A percentile compares a stretch with the other conserved stretches of the same genome.
Evolutionary conservation across 2,797 vertebrate species (phyloP).

Genomic region (Xyrichtys novacula): DNA sequence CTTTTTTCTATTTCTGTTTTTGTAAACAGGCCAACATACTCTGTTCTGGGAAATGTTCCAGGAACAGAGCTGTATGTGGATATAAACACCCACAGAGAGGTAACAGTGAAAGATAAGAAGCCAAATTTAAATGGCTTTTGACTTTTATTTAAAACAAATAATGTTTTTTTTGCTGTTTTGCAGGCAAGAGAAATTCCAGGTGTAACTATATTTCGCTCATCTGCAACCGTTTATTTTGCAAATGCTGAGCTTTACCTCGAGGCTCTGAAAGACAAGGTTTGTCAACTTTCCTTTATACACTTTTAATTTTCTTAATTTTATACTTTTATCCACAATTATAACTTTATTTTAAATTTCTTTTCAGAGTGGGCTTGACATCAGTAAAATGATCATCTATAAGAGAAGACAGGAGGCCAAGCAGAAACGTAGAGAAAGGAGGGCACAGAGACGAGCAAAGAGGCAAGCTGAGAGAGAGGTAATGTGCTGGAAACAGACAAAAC

Average conservation of each 20-base stretch:
- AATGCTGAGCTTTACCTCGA: slow-evolving; percentile 94
- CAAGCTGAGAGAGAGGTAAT: slow-evolving; percentile 83
- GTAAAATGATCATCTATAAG: slow-evolving; percentile 91
- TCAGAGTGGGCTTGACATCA: slow-evolving; percentile 92
- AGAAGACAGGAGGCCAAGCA: slow-evolving; percentile 90
- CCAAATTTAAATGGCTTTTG: background rate
- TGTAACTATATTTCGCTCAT: slow-evolving; percentile 94
- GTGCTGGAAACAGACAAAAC: background rate
- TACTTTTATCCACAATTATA: background rate
- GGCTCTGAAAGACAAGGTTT: slow-evolving; percentile 91
- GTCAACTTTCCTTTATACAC: slow-evolving; percentile 1
- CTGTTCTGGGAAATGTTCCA: slow-evolving; percentile 84
- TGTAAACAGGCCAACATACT: slow-evolving; percentile 86
- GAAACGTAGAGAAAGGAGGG: slow-evolving; percentile 82
- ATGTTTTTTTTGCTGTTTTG: slow-evolving; percentile 23
- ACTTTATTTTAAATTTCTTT: slow-evolving; percentile 7
- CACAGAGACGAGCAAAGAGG: slow-evolving; percentile 84
- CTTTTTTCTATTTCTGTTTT: slow-evolving; percentile 8
- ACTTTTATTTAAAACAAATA: background rate
- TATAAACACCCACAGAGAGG: slow-evolving; percentile 81
- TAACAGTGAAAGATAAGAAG: slow-evolving; percentile 43
- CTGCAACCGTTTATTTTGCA: slow-evolving; percentile 94
- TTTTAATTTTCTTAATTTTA: background rate
- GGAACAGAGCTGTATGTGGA: slow-evolving; percentile 87
- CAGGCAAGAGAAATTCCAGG: slow-evolving; percentile 93